These are phyloP conservation scores for Hybos culiciformis DNA, from an alignment of 2,888 invertebrate genomes.

Conservation along the genomic window DNA sequence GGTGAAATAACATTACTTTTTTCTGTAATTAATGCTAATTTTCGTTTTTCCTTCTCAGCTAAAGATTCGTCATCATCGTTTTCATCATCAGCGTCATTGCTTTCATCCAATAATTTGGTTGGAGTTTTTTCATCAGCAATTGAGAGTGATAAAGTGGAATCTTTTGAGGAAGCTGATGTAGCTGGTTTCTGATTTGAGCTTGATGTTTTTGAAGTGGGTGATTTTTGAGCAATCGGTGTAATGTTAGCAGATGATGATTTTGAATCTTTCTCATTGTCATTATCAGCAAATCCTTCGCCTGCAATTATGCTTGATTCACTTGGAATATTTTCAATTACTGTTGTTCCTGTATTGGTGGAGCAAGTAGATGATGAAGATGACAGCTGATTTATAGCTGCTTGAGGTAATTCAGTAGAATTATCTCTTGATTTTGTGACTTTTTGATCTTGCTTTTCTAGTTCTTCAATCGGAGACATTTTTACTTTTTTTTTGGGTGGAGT, in stretches of 20 bases:
- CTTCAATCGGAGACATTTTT: slow-evolving; percentile 11
- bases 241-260: neutral
- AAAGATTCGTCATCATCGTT: slow-evolving; percentile 17
- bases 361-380: neutral
- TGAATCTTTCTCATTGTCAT: slow-evolving; percentile 15
- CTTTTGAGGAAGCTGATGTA: slow-evolving; percentile 22
- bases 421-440: too few species aligned
- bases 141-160: slow-evolving; percentile 20
- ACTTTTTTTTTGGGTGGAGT: slow-evolving; percentile 18
- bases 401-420: slow-evolving; percentile 9
- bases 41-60: slow-evolving; percentile 11
- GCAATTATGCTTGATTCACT: neutral
- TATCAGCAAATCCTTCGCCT: slow-evolving; percentile 1
- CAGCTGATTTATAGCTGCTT: too few species aligned
- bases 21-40: slow-evolving; percentile 3
- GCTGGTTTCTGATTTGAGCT: slow-evolving; percentile 8
- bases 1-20: neutral
- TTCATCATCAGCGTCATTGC: slow-evolving; percentile 19
- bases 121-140: neutral
- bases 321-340: too few species aligned
- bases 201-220: slow-evolving; percentile 8
- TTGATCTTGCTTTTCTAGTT: neutral
- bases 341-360: neutral
- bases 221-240: slow-evolving; percentile 5
- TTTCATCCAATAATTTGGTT: slow-evolving; percentile 16